These are phyloP conservation scores for Phenganax stokvisi DNA, from an alignment of 92 coral and sea anemone genomes.

Conservation along the genomic window DNA sequence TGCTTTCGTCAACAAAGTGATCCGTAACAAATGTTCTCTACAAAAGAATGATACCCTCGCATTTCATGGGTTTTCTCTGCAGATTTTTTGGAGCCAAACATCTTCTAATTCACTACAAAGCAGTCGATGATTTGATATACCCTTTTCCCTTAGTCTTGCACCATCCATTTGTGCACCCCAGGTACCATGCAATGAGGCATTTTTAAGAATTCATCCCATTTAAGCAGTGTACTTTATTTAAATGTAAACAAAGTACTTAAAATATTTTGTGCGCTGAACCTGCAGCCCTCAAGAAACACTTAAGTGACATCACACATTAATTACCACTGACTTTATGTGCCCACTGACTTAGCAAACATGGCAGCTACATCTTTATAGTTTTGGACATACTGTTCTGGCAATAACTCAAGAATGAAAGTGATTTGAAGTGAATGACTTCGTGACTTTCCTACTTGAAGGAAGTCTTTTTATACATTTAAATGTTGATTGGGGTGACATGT, in stretches of 20 bases:
- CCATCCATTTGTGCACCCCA: conserved; percentile 3
- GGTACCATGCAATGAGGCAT: conserved; percentile 30
- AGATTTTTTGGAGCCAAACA: not conserved
- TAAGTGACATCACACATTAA: too few relatives aligned
- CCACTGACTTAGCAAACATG: too few relatives aligned
- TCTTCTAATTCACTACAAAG: not conserved
- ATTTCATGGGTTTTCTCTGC: conserved; percentile 8
- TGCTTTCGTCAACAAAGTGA: not conserved
- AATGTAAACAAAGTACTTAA: not conserved
- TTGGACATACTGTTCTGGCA: too few relatives aligned
- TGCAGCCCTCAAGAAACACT: not conserved
- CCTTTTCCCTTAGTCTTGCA: not conserved
- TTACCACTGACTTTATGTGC: too few relatives aligned
- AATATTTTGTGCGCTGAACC: not conserved
- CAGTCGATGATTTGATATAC: not conserved
- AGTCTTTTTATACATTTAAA: too few relatives aligned
- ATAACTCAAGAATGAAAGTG: too few relatives aligned
- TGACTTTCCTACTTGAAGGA: too few relatives aligned
- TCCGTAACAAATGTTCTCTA: conserved; percentile 6
- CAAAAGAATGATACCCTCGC: not conserved
- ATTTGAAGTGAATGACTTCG: too few relatives aligned
- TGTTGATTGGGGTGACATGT: too few relatives aligned
- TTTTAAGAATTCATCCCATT: not conserved
- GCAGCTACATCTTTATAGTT: too few relatives aligned
- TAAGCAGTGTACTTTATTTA: too few relatives aligned